Percentiles rank a stretch among this genome's conserved stretches.
phyloP scores from a whole-genome alignment of 2,888 invertebrate species.

The Lasioglossum pauxillum region DNA sequence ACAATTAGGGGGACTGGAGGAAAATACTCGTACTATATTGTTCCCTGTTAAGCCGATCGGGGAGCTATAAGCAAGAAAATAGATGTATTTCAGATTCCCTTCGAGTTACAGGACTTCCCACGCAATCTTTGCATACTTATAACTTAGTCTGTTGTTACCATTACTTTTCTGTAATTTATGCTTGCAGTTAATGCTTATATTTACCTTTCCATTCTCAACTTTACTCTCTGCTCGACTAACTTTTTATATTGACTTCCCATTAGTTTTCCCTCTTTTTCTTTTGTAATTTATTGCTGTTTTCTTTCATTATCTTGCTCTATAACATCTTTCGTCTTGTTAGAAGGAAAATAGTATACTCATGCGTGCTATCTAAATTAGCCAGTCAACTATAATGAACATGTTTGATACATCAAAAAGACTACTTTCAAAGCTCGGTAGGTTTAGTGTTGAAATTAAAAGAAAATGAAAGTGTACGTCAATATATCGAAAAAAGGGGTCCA shows the following conservation, averaged over 20 bases:
- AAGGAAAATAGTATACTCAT: neutral
- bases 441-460: neutral
- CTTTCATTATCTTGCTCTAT: neutral
- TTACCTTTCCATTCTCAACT: neutral
- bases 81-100: neutral
- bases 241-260: neutral
- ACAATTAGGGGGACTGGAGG: neutral
- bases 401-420: too few species aligned
- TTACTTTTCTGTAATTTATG: neutral
- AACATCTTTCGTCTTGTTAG: neutral
- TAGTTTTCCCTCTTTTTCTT: neutral
- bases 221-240: neutral
- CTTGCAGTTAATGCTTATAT: neutral
- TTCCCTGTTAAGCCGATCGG: neutral
- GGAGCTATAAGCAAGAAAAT: neutral
- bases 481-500: neutral
- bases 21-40: neutral
- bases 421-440: too few species aligned
- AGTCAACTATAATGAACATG: neutral
- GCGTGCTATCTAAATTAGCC: neutral
- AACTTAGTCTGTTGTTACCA: neutral
- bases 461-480: neutral
- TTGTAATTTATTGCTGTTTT: neutral
- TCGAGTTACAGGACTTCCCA: neutral
- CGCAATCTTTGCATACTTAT: neutral